Evolutionary conservation across 2,113 vertebrate genomes (phyloP), one percentile per base, ranked within the genome.

Genomic region (Gobio gobio): DNA sequence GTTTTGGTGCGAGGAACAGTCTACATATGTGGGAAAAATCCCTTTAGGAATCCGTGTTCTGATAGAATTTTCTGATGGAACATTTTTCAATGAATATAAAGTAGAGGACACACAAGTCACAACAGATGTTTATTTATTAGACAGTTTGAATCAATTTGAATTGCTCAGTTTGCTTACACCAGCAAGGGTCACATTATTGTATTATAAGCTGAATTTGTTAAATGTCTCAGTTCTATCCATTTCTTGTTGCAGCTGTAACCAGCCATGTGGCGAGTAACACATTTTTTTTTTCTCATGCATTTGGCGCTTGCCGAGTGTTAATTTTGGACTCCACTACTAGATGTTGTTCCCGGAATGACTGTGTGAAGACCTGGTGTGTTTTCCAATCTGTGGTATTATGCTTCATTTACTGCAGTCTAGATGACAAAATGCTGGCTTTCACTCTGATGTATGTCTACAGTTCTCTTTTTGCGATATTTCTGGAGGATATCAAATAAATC

Each of bases 281-380:
- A 36, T 36, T 36, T 40, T 40, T 9, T 20, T 66, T 20, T 66
- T 33, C 29, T 20, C 14, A 40, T 40, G 9, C 33, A 43, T 22
- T 20, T 68, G 64, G 18, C 33, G 2, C 9, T 22, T 9, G 8
- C 33, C 18, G 18, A 70, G 33, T 70, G 18, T 43, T 40, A 22
- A 70, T 70, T 43, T 22, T 70, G 33, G 36, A 43, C 33, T 10
- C 33, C 43, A 12, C 66, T 70, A 10, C 66, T 43, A 70, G 33
- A 70, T 43, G 66, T 22, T 43, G 18, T 70, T 70, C 66, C 66
- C 66, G 4, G 66, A 70, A 70, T 76, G n/a, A 33, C 47, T 51
- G 73, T 49, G 24, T 54, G 7, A 76, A 76, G 47, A 77, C 18
- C 26, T 56, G 16, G 14, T 22, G 4, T 5, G 1, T 77, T 56